Evolutionary conservation across 2,113 vertebrate species (phyloP), one percentile per base, ranked within the genome.

Genomic region (Benitochromis conjunctus): DNA sequence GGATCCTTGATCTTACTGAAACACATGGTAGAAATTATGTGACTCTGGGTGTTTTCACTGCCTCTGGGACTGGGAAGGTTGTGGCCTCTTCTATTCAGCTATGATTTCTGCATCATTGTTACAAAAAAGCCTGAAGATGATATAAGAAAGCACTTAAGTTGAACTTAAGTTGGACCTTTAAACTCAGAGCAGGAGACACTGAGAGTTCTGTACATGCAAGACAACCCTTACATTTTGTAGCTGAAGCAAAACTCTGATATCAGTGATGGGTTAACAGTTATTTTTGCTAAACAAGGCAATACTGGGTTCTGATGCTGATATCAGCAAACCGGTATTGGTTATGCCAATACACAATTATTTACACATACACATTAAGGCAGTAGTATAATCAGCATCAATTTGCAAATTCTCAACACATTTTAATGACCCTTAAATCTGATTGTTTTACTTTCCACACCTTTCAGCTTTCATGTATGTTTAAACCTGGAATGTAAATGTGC

Each of bases 201-300:
- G 6, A 38, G n/a, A 38, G 6, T 24, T 69, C 62, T 43, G 11
- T 41, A 69, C 3, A 0, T 66, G 62, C n/a, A n/a, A 38, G 36
- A 36, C 36, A 36, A 36, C 7, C 36, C 36, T 8, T 3, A 36
- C 7, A 36, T 36, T 36, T 8, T 36, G 36, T 36, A 36, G 60
- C 60, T 21, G 10, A 64, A 21, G 2, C 34, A 0, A 62, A 62
- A 18, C 36, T 62, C 48, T 36, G 31, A 36, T 36, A 36, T 10
- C 60, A 64, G 58, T 36, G 58, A 12, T 36, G 29, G 58, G 9
- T 36, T 5, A 31, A 31, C 29, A 5, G 29, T 31, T n/a, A 36
- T n/a, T 36, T 62, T 31, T 62, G 58, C 31, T 64, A 12, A 0
- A 4, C 29, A 19, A 36, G 0, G 6, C 31, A 36, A n/a, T n/a